Evolutionary conservation across 2,888 invertebrate genomes (phyloP).

Genomic region (Smittia sp.): DNA sequence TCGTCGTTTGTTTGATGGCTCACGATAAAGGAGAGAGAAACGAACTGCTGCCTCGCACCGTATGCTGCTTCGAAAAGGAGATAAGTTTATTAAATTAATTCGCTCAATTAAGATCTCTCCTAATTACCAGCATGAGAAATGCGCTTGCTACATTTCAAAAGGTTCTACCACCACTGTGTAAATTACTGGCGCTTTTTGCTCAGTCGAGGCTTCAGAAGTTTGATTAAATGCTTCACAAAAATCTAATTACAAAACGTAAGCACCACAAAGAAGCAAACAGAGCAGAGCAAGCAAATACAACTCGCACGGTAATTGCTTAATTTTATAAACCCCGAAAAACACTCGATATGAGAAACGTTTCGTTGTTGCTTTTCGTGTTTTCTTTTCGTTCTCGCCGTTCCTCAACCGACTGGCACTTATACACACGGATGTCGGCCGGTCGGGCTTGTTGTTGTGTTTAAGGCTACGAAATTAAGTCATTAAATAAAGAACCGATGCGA

Average conservation of each 20-base stretch:
- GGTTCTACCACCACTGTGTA: background rate
- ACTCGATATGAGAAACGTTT: background rate
- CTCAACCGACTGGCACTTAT: background rate
- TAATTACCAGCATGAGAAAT: slow-evolving; percentile 39
- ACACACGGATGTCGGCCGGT: background rate
- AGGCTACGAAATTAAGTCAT: slow-evolving; percentile 37
- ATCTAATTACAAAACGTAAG: slow-evolving; percentile 26
- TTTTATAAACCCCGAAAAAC: slow-evolving; percentile 25
- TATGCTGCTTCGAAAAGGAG: background rate
- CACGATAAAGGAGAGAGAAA: background rate
- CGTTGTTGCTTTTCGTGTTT: background rate
- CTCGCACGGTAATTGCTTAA: slow-evolving; percentile 20
- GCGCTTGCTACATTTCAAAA: background rate
- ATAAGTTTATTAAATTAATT: slow-evolving; percentile 36
- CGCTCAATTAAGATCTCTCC: slow-evolving; percentile 36
- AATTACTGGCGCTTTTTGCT: background rate
- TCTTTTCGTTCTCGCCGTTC: background rate
- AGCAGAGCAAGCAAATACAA: background rate
- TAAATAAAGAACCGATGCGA: slow-evolving; percentile 38
- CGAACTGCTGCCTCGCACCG: background rate
- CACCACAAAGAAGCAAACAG: slow-evolving; percentile 11
- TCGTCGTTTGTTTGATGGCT: background rate
- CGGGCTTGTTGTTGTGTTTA: background rate
- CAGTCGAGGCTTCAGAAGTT: background rate
- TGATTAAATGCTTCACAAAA: slow-evolving; percentile 31